Evolutionary conservation across 2,888 invertebrate species (phyloP).

Genomic region (Metallyticus violacea): DNA sequence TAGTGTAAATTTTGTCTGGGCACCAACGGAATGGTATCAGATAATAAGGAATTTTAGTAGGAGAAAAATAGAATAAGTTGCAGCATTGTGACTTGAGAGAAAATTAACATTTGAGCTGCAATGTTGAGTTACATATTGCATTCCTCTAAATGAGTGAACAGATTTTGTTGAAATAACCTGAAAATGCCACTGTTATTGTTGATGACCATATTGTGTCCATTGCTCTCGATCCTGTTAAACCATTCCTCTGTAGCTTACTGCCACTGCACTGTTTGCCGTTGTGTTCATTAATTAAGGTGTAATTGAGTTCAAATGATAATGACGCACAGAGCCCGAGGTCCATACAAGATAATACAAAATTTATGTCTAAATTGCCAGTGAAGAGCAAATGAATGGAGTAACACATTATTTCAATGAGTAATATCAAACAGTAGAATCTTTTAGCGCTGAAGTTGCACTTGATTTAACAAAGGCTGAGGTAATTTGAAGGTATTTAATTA

Average conservation of each 20-base stretch:
- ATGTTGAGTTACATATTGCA: no score
- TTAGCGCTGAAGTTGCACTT: conserved; percentile 7
- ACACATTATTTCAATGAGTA: conserved; percentile 18
- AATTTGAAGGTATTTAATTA: background rate
- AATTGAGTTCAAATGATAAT: conserved; percentile 23
- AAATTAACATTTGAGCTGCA: no score
- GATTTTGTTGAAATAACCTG: background rate
- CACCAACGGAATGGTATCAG: no score
- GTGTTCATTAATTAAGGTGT: conserved; percentile 22
- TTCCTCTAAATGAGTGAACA: no score
- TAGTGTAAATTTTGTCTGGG: no score
- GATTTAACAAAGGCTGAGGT: background rate
- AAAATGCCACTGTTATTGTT: background rate
- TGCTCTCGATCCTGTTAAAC: background rate
- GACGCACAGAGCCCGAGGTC: background rate
- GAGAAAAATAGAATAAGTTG: no score
- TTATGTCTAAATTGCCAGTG: conserved; percentile 9
- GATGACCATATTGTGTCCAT: background rate
- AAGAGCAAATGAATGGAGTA: conserved; percentile 12
- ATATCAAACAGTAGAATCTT: conserved; percentile 15
- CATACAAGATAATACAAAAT: conserved; percentile 20
- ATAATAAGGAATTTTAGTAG: no score
- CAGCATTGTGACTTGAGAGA: no score
- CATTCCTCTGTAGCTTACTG: background rate
- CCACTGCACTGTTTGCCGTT: background rate